A percentile compares a stretch with the other conserved stretches of the same genome.
Conservation (phyloP, 2,888 invertebrate genomes). For the Lordiphosa andalusiaca region DNA sequence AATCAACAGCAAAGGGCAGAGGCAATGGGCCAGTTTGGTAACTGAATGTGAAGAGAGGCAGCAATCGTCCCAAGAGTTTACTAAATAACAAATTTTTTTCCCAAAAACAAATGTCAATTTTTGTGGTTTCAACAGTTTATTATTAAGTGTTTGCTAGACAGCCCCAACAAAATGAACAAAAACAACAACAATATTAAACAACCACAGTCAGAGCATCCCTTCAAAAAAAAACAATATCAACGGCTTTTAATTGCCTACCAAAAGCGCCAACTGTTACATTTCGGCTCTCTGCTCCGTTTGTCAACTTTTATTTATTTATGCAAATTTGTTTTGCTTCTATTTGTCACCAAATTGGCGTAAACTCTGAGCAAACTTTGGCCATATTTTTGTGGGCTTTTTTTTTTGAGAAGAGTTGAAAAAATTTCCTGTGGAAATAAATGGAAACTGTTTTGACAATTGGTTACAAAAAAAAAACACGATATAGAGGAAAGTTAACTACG, state of each 20-base stretch:
- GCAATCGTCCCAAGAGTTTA: neutral
- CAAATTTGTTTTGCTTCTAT: constrained; percentile 58
- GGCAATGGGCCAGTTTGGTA: constrained; percentile 19
- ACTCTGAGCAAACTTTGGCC: constrained; percentile 42
- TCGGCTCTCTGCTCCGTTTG: constrained; percentile 32
- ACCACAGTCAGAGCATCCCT: neutral
- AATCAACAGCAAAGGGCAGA: constrained; percentile 7
- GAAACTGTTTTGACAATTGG: constrained; percentile 64
- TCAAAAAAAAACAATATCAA: constrained; percentile 16
- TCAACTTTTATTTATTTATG: constrained; percentile 73
- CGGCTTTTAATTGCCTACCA: constrained; percentile 63
- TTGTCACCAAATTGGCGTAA: constrained; percentile 62
- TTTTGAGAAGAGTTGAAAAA: constrained; percentile 34
- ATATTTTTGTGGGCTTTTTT: constrained; percentile 10
- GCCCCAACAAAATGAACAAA: constrained; percentile 20
- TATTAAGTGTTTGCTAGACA: constrained; percentile 61
- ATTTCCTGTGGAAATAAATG: constrained; percentile 48
- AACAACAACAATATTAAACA: neutral
- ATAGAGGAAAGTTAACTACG: no score
- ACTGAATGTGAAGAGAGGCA: neutral
- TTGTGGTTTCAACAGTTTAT: constrained; percentile 64
- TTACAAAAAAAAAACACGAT: neutral
- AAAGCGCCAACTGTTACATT: constrained; percentile 64
- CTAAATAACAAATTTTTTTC: constrained; percentile 27
- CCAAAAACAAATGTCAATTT: constrained; percentile 8